Evolutionary conservation across 2,113 vertebrate species (phyloP).

Genomic region (Leiothrix lutea): DNA sequence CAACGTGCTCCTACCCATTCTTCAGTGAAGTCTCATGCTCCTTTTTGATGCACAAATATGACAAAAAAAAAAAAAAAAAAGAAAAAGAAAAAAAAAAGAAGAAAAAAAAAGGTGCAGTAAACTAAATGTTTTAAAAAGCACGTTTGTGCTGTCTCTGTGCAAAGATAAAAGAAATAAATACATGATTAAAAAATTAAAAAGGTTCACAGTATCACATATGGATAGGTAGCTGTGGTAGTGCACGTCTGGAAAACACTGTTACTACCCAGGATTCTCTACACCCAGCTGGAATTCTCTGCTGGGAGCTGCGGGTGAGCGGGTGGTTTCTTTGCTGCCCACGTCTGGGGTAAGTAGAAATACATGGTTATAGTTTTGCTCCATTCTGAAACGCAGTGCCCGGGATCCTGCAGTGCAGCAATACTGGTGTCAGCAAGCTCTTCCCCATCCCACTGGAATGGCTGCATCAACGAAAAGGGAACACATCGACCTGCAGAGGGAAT

Average conservation of each 20-base stretch:
- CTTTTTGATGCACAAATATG: constrained; percentile 16
- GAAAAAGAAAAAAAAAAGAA: too few relatives aligned
- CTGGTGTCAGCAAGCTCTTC: constrained; percentile 39
- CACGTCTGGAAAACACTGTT: constrained; percentile 37
- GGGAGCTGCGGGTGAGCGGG: constrained; percentile 18
- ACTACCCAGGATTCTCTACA: constrained; percentile 49
- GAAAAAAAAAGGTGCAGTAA: constrained; percentile 12
- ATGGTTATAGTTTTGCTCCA: constrained; percentile 29
- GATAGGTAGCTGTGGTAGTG: constrained; percentile 60
- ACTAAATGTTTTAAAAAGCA: constrained; percentile 63
- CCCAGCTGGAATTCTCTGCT: constrained; percentile 1
- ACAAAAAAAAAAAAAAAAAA: neutral
- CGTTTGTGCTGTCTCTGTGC: constrained; percentile 68
- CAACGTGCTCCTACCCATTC: neutral
- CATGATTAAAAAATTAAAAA: constrained; percentile 38
- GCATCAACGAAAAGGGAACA: constrained; percentile 48
- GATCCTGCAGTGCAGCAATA: constrained; percentile 35
- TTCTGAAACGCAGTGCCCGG: neutral
- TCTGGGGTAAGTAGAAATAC: constrained; percentile 33
- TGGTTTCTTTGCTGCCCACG: constrained; percentile 7
- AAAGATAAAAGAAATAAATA: constrained; percentile 76
- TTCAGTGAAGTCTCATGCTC: constrained; percentile 11
- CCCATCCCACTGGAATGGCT: constrained; percentile 29
- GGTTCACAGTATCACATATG: constrained; percentile 67
- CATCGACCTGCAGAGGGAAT: constrained; percentile 47